Conservation (phyloP, 2,888 invertebrate species). For the Cistogaster globosa region DNA sequence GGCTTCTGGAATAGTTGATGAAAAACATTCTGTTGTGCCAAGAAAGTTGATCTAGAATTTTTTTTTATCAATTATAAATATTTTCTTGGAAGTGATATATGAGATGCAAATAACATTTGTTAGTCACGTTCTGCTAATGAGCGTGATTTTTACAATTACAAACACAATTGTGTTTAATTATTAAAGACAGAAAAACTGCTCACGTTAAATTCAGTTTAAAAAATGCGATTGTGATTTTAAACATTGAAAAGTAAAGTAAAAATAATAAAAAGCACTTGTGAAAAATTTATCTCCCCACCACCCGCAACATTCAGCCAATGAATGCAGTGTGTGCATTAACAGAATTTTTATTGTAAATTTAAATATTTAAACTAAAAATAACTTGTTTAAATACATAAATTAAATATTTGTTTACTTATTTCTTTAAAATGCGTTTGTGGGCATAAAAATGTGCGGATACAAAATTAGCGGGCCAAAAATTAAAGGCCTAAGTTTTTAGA, state of each 20-base stretch:
- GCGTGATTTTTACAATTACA: conserved; percentile 10
- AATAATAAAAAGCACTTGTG: conserved; percentile 20
- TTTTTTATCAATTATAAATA: background rate
- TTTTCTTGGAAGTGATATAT: no score
- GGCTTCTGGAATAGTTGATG: no score
- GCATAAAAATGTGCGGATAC: background rate
- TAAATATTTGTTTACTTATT: background rate
- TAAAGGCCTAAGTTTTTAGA: background rate
- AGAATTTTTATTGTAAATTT: conserved; percentile 46
- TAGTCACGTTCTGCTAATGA: conserved; percentile 39
- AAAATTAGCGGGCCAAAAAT: background rate
- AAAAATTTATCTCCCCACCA: conserved; percentile 25
- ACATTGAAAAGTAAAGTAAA: conserved; percentile 3
- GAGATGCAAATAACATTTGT: background rate
- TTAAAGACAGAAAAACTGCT: conserved; percentile 30
- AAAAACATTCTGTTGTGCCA: no score
- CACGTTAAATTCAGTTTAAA: conserved; percentile 45
- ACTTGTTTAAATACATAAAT: background rate
- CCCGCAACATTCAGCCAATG: background rate
- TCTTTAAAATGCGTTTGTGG: conserved; percentile 16
- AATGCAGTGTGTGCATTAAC: conserved; percentile 22
- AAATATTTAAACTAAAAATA: conserved; percentile 50
- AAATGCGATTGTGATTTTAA: conserved; percentile 41
- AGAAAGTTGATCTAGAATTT: background rate
- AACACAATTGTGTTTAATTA: conserved; percentile 6